Evolutionary conservation across 1,140 invertebrate genomes (phyloP), one percentile per base, ranked within the genome.

Genomic region (Pseudomyrmex cubaensis): DNA sequence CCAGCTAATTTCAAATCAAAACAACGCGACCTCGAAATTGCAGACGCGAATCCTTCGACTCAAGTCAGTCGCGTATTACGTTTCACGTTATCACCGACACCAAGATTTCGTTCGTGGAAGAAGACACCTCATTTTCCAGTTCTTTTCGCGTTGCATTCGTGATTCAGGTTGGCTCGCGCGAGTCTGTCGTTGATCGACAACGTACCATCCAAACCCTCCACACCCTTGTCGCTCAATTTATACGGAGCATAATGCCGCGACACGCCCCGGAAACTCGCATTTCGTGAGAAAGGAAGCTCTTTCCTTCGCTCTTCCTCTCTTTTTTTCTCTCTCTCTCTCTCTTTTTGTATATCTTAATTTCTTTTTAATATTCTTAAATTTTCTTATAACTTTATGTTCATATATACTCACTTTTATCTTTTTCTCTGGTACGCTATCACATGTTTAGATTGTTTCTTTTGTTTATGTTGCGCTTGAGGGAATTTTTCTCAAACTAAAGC

Each of bases 201-300:
- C 10, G 54, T 25, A 59, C 20, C 10, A 48, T 70, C 44, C 54
- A 15, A 76, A 17, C 64, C 61, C 64, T 52, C 61, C 74, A 48
- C 44, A 8, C 76, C 44, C 44, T 69, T 69, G 66, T 67, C 66
- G 66, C 44, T 80, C 22, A 80, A 80, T 80, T 80, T 80, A 70
- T 80, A 70, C 76, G 44, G 5, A 48, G 54, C 54, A 80, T 80
- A 80, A 80, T 15, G 52, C 52, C 64, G 12, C 25, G 66, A 70
- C 76, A 80, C 76, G 76, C 76, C 76, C 76, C 76, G 76, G 76
- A 80, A 80, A 72, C 66, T 80, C 76, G 54, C 54, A 70, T 72
- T 80, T 80, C 76, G 54, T 80, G 76, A 80, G 76, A 80, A 80
- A 80, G 76, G 76, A 80, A 80, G 54, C 57, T 59, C 76, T 35